Conservation (phyloP, 2,113 vertebrate genomes). For the Anseranas semipalmata region DNA sequence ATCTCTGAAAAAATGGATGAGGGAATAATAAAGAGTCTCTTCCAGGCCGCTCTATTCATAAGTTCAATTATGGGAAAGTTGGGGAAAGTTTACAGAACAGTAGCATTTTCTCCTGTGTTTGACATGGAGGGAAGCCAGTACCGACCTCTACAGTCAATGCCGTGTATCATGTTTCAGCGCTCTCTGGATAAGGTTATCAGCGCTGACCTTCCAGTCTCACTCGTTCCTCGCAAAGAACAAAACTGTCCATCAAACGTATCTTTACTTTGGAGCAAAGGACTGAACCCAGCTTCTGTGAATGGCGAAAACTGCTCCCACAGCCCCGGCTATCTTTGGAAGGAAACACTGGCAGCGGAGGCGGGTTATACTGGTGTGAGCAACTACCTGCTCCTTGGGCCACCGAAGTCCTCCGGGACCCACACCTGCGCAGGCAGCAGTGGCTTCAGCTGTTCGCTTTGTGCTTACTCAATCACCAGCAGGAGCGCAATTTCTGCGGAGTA, state of each 20-base stretch:
- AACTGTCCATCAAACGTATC: neutral
- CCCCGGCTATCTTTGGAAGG: fast-evolving
- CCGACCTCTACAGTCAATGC: neutral
- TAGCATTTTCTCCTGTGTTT: neutral
- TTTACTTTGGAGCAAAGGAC: fast-evolving
- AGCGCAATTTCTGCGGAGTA: neutral
- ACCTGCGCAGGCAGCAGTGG: neutral
- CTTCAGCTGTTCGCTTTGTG: neutral
- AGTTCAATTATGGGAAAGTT: neutral
- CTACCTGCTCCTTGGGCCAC: neutral
- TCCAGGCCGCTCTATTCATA: neutral
- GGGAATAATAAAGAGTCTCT: neutral
- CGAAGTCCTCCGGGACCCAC: fast-evolving
- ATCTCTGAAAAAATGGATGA: neutral
- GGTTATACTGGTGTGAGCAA: neutral
- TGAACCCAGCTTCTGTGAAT: neutral
- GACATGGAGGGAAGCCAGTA: neutral
- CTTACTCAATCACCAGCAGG: fast-evolving
- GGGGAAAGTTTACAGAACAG: neutral
- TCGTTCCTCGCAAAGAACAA: neutral
- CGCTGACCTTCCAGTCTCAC: neutral
- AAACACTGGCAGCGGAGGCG: neutral
- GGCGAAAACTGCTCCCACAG: neutral
- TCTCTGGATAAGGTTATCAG: neutral
- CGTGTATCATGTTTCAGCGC: neutral